Conservation (phyloP, 2,113 vertebrate genomes). For the Rhea americana region DNA sequence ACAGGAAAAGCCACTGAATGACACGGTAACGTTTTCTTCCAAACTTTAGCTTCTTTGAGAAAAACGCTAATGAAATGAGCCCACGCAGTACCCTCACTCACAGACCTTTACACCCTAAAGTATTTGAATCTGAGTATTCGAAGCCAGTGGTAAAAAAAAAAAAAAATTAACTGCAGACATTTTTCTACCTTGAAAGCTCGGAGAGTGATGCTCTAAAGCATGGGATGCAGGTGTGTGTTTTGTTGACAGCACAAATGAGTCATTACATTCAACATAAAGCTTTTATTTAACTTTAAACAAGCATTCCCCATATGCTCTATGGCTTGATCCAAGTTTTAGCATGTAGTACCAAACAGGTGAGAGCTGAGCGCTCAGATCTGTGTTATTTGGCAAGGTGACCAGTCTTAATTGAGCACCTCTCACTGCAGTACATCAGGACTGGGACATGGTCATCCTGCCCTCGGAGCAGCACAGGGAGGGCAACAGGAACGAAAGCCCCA, state of each 20-base stretch:
- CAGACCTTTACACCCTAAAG: not conserved
- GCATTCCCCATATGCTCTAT: not conserved
- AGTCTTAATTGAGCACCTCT: not conserved
- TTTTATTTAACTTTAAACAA: not conserved
- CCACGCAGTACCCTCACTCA: not conserved
- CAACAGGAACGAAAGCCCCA: not conserved
- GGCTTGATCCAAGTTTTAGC: not conserved
- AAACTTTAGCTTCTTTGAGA: not conserved
- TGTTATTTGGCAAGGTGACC: not conserved
- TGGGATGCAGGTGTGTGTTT: not conserved
- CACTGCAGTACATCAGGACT: not conserved
- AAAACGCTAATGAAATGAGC: not conserved
- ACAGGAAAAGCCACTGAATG: not conserved
- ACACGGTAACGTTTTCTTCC: not conserved
- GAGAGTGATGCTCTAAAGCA: not conserved
- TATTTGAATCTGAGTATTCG: not conserved
- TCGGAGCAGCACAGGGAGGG: not conserved
- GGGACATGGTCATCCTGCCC: not conserved
- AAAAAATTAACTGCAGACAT: not conserved
- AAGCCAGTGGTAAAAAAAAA: not conserved
- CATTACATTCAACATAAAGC: not conserved
- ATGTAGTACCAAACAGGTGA: fast-evolving
- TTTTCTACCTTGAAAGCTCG: not conserved
- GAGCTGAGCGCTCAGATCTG: not conserved
- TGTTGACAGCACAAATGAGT: not conserved